Evolutionary conservation across 2,797 vertebrate species (phyloP), one percentile per base, ranked within the genome.

Genomic region (Falco berigora): DNA sequence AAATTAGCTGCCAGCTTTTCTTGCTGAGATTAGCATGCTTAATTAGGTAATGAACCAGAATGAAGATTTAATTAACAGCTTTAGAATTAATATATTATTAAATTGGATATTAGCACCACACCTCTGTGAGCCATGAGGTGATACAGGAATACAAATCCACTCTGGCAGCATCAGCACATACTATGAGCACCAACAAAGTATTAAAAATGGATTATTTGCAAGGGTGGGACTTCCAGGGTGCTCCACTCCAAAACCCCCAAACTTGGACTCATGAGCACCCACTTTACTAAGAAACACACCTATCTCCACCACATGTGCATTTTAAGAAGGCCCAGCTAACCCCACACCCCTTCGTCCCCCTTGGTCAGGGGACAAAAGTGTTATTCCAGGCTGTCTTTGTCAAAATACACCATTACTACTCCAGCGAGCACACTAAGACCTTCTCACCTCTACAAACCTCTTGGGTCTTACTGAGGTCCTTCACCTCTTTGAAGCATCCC

Each of bases 21-120:
- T 91, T 77, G 58, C 85, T 80, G 75, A 80, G 68, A 40, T 4
- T 58, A 92, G 24, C 62, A 83, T 40, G 53, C 50, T 86, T 75
- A 87, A 71, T 92, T 63, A 80, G 13, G 34, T 59, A 92, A 95
- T 20, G 73, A 78, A 59, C n/a, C 12, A 71, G 47, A 86, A 86
- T 72, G 58, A 78, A 68, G 52, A 34, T 84, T 88, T 96, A 97
- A 96, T 97, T 68, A 92, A 93, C 56, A 62, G 79, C 76, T 75
- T 68, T n/a, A 67, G 34, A 92, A 76, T 86, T 81, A 94, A 75
- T 61, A 78, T 66, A 21, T 40, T 62, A 72, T 81, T 92, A 75
- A 93, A 77, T 34, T 67, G 49, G 50, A 36, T 66, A n/a, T 62
- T 14, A 56, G 58, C 67, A 14, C 92, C 93, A 95, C 93, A 14